Evolutionary conservation across 92 coral and sea anemone species (phyloP), one percentile per base, ranked within the genome.

Genomic region (Metridium senile): DNA sequence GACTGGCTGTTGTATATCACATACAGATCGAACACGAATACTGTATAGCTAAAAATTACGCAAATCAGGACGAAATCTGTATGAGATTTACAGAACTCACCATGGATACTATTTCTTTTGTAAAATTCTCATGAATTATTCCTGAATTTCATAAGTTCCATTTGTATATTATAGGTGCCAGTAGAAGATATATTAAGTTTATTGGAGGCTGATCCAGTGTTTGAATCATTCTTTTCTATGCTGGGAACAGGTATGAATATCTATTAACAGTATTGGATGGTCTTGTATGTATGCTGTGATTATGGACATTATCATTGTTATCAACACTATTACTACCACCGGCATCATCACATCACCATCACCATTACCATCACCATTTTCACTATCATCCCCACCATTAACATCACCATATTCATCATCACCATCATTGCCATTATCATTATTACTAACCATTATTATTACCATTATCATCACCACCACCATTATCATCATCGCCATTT

Each of bases 131-230:
- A n/a, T n/a, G n/a, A n/a, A n/a, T n/a, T n/a, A n/a, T n/a, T n/a
- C n/a, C n/a, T n/a, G n/a, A n/a, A n/a, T n/a, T n/a, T n/a, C n/a
- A n/a, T n/a, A n/a, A n/a, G n/a, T n/a, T n/a, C n/a, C n/a, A n/a
- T 4, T 54, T 54, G 25, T 54, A 3, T 30, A 2, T 28, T 29
- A 11, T 83, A 86, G 34, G 72, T 87, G 45, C 96, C 96, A 73
- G 97, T 94, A 16, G 91, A 94, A 32, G 94, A 91, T 76, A 91
- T 94, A 27, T 63, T 94, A 72, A 89, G 85, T 30, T 81, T 88
- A 39, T 84, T 89, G 89, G 89, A 91, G 47, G 83, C 90, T 39
- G 98, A 94, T 77, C 98, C 98, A 47, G 93, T 83, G 10, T 94
- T 94, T 84, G 97, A 89, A 57, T 84, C 89, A 0, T 75, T 94